Evolutionary conservation across 2,797 vertebrate species (phyloP).

Genomic region (Parotocinclus haroldoi): DNA sequence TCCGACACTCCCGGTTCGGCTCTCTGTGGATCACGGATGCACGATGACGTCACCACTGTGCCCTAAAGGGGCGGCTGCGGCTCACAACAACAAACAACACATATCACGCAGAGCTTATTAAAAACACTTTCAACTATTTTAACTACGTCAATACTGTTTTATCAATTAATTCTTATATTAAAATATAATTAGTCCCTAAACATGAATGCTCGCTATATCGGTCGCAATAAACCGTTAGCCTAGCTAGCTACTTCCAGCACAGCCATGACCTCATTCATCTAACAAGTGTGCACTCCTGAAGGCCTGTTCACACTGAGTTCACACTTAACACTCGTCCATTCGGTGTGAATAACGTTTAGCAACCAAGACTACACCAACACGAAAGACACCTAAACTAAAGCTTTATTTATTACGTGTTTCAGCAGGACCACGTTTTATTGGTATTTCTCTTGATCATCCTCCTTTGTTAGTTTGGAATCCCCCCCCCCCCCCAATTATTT

Average conservation of each 20-base stretch:
- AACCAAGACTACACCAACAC: too few species aligned
- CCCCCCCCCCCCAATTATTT: too few species aligned
- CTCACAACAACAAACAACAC: slow-evolving; percentile 24
- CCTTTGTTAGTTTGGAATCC: too few species aligned
- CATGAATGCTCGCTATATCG: background rate
- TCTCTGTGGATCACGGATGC: slow-evolving; percentile 22
- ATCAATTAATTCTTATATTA: background rate
- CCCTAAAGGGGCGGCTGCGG: slow-evolving; percentile 19
- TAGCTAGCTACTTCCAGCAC: background rate
- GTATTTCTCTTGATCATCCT: too few species aligned
- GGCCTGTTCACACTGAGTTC: background rate
- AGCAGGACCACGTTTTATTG: too few species aligned
- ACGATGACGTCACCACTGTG: slow-evolving; percentile 32
- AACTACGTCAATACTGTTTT: too few species aligned
- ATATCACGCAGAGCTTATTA: background rate
- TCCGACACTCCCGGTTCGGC: slow-evolving; percentile 8
- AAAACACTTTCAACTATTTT: too few species aligned
- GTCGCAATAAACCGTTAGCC: background rate
- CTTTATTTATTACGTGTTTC: too few species aligned
- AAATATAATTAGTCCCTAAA: background rate
- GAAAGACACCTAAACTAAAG: too few species aligned
- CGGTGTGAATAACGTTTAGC: too few species aligned
- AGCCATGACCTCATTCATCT: slow-evolving; percentile 8
- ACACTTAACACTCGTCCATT: too few species aligned
- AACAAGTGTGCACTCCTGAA: background rate